Evolutionary conservation across 2,888 invertebrate species (phyloP).

Genomic region (Syrphus vitripennis): DNA sequence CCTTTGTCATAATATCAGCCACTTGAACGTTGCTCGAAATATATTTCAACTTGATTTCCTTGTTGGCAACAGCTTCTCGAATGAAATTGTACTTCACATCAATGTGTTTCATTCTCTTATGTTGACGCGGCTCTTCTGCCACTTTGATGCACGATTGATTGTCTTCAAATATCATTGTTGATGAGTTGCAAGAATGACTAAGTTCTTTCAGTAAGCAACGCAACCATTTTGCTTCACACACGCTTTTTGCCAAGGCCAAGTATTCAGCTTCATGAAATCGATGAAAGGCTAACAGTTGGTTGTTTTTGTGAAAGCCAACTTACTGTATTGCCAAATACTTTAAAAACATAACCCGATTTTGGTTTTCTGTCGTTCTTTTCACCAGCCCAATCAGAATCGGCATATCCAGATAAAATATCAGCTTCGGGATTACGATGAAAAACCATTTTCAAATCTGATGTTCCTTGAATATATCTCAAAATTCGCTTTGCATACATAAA

Average conservation of each 20-base stretch:
- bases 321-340: slow-evolving; percentile 41
- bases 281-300: slow-evolving; percentile 39
- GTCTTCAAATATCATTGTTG: neutral
- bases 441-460: slow-evolving; percentile 1
- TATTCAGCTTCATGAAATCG: slow-evolving; percentile 59
- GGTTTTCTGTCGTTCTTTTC: too few species aligned
- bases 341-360: slow-evolving; percentile 4
- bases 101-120: slow-evolving; percentile 50
- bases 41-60: slow-evolving; percentile 1
- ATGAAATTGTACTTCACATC: slow-evolving; percentile 50
- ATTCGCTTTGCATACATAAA: slow-evolving; percentile 38
- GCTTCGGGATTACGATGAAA: slow-evolving; percentile 45
- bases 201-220: too few species aligned
- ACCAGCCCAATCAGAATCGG: too few species aligned
- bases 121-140: slow-evolving; percentile 26
- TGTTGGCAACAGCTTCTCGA: slow-evolving; percentile 14
- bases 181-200: neutral
- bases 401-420: neutral
- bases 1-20: neutral
- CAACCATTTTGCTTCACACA: too few species aligned
- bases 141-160: neutral
- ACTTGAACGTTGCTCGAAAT: slow-evolving; percentile 1
- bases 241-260: slow-evolving; percentile 9
- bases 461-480: slow-evolving; percentile 44
- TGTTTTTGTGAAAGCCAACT: slow-evolving; percentile 37